These are phyloP conservation scores for Catocala fraxini DNA, from an alignment of 2,888 invertebrate genomes.

Conservation along the genomic window DNA sequence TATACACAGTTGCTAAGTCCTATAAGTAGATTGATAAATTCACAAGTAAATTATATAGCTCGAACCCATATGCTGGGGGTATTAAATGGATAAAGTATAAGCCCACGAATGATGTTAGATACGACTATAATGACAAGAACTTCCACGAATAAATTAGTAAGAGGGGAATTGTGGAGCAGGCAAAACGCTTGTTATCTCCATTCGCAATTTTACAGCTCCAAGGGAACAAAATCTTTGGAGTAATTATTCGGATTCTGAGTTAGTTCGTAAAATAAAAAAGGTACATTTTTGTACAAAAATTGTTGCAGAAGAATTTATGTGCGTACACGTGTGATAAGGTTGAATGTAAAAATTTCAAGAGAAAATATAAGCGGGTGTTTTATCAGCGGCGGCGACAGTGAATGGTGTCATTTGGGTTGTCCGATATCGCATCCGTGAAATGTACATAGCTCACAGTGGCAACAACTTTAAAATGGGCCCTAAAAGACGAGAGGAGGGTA, in stretches of 20 bases:
- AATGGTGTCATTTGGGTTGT: constrained; percentile 42
- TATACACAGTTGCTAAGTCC: constrained; percentile 33
- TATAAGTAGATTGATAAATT: constrained; percentile 60
- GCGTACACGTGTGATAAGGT: constrained; percentile 23
- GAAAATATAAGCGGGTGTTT: constrained; percentile 37
- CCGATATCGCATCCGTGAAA: constrained; percentile 63
- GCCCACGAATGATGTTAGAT: constrained; percentile 70
- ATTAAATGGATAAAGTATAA: constrained; percentile 69
- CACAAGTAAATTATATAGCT: constrained; percentile 58
- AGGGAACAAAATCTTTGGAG: constrained; percentile 65
- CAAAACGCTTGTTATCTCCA: constrained; percentile 71
- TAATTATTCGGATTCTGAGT: constrained; percentile 60
- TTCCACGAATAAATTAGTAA: constrained; percentile 77
- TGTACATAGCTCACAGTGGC: constrained; percentile 57
- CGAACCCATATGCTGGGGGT: constrained; percentile 64
- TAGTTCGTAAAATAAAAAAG: constrained; percentile 55
- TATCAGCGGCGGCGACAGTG: constrained; percentile 36
- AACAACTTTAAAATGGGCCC: constrained; percentile 73
- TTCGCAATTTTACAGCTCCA: constrained; percentile 71
- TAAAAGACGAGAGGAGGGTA: constrained; percentile 67
- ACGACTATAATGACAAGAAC: constrained; percentile 71
- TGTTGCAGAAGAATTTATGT: constrained; percentile 30
- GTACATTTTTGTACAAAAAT: constrained; percentile 34
- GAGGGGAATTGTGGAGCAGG: constrained; percentile 62
- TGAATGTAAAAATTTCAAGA: constrained; percentile 28